phyloP scores from a whole-genome alignment of 2,797 vertebrate species.

The Eidolon dupreanum region DNA sequence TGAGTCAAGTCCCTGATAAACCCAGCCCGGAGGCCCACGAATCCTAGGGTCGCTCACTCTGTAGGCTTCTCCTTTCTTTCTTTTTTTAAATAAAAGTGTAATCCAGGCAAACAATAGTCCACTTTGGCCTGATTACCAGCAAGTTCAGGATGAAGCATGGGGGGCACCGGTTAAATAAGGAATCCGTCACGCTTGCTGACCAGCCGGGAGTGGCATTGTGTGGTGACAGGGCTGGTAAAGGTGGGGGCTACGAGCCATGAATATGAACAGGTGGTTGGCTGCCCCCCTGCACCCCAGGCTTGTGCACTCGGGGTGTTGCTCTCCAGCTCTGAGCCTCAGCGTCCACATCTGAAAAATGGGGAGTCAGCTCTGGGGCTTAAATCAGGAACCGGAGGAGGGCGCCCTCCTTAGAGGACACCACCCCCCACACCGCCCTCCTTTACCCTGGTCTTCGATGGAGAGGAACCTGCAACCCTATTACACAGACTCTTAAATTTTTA shows the following conservation, averaged over 20 bases:
- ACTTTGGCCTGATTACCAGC: not conserved
- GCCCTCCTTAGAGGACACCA: accelerated
- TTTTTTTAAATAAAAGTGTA: not conserved
- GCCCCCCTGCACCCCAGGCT: not conserved
- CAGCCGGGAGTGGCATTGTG: not conserved
- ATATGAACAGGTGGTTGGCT: not conserved
- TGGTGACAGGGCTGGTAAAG: not conserved
- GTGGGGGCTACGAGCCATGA: not conserved
- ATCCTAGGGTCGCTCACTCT: not conserved
- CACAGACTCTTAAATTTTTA: not conserved
- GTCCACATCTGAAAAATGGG: not conserved
- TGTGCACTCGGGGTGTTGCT: not conserved
- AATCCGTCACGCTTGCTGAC: not conserved
- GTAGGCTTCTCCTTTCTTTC: not conserved
- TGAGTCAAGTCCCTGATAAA: not conserved
- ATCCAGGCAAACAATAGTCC: constrained; percentile 31
- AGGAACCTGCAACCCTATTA: not conserved
- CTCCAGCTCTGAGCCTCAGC: not conserved
- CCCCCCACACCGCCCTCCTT: not conserved
- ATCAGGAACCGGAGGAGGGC: not conserved
- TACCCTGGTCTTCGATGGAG: not conserved
- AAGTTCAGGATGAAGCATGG: not conserved
- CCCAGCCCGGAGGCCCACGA: not conserved
- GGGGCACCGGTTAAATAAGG: not conserved
- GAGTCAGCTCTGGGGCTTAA: not conserved